Conservation (phyloP, 37 sponge, comb jelly and placozoan species). For the Theonella swinhoei region DNA sequence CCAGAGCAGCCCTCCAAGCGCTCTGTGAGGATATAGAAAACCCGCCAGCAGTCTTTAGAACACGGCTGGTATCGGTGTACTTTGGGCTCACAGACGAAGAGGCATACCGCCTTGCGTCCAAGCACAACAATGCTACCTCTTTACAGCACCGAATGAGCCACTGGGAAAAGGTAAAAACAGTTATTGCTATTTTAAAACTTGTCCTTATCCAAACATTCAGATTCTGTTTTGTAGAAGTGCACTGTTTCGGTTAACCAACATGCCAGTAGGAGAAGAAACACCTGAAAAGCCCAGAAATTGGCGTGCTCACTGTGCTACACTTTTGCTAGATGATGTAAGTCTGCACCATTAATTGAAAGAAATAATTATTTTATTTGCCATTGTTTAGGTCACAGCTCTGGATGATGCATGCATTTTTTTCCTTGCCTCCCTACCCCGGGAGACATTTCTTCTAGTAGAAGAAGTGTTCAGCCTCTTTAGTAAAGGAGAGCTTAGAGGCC, state of each 20-base stretch:
- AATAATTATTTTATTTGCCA: background rate
- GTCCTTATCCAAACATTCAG: no score
- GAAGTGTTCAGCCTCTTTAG: background rate
- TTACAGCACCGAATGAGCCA: constrained; percentile 4
- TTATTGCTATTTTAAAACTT: no score
- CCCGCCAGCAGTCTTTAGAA: no score
- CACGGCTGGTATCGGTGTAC: constrained; percentile 11
- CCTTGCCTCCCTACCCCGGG: background rate
- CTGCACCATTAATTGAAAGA: no score
- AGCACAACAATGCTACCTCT: constrained; percentile 14
- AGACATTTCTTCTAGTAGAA: background rate
- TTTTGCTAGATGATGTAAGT: constrained; percentile 6
- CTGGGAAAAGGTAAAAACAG: no score
- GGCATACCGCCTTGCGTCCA: background rate
- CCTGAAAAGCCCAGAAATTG: constrained; percentile 4
- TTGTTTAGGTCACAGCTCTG: background rate
- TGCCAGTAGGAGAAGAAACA: background rate
- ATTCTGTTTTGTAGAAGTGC: background rate
- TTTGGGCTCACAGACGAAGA: background rate
- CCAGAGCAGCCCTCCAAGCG: background rate
- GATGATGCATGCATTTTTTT: constrained; percentile 13
- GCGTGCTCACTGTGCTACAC: background rate
- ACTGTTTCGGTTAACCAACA: background rate
- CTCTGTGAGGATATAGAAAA: background rate
- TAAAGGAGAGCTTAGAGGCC: constrained; percentile 1